A percentile compares a stretch with the other conserved stretches of the same genome.
Evolutionary conservation across 1,140 invertebrate species (phyloP).

Genomic region (Babylonia areolata): DNA sequence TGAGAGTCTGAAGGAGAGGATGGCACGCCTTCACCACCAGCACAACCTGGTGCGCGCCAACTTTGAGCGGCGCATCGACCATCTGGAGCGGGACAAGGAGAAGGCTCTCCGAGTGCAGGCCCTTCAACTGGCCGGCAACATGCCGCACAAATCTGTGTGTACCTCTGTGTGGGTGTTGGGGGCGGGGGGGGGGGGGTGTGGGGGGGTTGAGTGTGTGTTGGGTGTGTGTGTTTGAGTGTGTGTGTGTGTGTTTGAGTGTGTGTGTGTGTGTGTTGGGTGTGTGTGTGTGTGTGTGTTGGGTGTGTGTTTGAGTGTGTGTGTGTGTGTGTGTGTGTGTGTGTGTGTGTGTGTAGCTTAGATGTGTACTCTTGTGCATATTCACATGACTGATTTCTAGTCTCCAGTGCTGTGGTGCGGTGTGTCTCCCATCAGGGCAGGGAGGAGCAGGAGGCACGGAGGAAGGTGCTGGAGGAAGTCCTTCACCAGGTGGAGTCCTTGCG

Average conservation of each 20-base stretch:
- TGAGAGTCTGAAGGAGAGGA: not conserved
- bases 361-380: no score
- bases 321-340: not conserved
- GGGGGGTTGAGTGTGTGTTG: not conserved
- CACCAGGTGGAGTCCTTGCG: conserved; percentile 1
- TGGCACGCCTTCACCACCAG: conserved; percentile 3
- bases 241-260: not conserved
- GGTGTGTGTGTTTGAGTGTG: not conserved
- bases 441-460: not conserved
- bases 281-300: no score
- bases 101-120: conserved; percentile 13
- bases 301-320: not conserved
- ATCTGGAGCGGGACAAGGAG: conserved; percentile 24
- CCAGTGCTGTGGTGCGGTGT: no score
- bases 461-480: not conserved
- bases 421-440: not conserved
- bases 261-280: no score
- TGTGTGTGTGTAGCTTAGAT: not conserved
- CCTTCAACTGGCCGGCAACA: not conserved
- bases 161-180: not conserved
- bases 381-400: no score
- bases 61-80: conserved; percentile 19
- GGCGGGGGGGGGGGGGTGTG: not conserved
- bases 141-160: not conserved
- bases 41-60: conserved; percentile 9